Percentiles rank a stretch among this genome's conserved stretches.
Conservation (phyloP, 2,797 vertebrate species). For the Lophura swinhoii region DNA sequence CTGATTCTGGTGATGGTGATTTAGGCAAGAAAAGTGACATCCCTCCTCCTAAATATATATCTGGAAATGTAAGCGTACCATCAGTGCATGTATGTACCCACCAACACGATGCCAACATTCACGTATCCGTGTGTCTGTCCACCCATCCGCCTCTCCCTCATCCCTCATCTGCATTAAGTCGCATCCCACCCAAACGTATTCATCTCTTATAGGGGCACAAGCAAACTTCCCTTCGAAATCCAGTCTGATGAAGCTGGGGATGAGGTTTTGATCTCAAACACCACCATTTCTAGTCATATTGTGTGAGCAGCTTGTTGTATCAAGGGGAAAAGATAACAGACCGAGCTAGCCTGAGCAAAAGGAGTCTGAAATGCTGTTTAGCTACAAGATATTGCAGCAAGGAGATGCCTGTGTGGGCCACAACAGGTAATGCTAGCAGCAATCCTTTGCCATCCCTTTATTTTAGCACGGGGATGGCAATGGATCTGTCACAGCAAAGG, state of each 20-base stretch:
- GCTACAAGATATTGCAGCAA: rapidly evolving
- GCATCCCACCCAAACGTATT: rapidly evolving
- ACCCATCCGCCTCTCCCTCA: neutral
- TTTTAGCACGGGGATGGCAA: neutral
- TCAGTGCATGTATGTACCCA: rapidly evolving
- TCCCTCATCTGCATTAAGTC: neutral
- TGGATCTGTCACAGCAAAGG: neutral
- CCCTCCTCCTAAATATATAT: rapidly evolving
- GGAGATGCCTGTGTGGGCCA: neutral
- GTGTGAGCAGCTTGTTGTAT: rapidly evolving
- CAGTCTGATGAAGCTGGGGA: rapidly evolving
- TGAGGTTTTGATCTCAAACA: rapidly evolving
- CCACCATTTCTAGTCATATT: neutral
- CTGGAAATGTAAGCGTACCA: rapidly evolving
- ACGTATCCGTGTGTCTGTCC: neutral
- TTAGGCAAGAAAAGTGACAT: neutral
- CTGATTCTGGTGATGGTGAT: neutral
- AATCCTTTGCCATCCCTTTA: rapidly evolving
- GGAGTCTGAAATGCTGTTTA: neutral
- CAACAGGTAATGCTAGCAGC: neutral
- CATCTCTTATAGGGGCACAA: rapidly evolving
- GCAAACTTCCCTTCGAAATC: neutral
- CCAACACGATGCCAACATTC: neutral
- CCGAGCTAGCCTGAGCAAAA: rapidly evolving
- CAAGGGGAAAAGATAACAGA: neutral